Percentiles rank a stretch among this genome's conserved stretches.
Conservation (phyloP, 2,797 vertebrate species). For the Pachyuromys duprasi region DNA sequence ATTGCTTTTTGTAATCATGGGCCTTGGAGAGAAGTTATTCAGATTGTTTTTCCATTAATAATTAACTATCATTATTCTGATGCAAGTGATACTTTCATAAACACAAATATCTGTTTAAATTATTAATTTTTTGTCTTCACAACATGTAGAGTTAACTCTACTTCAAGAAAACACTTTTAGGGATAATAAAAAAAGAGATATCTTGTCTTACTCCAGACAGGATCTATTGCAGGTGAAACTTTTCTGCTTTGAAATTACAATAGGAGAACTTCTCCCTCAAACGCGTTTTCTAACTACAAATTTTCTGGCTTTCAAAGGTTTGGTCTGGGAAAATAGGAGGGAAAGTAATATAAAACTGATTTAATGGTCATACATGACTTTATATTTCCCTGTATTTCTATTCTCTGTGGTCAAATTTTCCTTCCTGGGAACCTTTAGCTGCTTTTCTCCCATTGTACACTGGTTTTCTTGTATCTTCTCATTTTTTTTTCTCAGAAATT, state of each 20-base stretch:
- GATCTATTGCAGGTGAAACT: neutral
- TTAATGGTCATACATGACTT: neutral
- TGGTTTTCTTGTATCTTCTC: neutral
- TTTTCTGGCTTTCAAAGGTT: neutral
- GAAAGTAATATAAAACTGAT: neutral
- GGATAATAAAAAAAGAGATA: neutral
- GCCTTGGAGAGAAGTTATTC: neutral
- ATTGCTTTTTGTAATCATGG: neutral
- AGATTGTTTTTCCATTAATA: neutral
- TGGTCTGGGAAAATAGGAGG: neutral
- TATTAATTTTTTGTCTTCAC: neutral
- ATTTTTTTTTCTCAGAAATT: neutral
- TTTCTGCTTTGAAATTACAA: neutral
- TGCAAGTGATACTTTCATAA: neutral
- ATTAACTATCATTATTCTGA: neutral
- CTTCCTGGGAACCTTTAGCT: neutral
- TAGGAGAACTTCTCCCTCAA: neutral
- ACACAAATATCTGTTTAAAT: neutral
- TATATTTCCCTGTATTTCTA: neutral
- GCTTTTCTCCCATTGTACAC: rapidly evolving
- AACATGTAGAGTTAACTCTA: neutral
- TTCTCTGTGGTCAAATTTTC: too few species aligned
- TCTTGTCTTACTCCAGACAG: neutral
- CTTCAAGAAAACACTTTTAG: neutral
- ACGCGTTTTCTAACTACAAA: neutral